Evolutionary conservation across 2,888 invertebrate species (phyloP).

Genomic region (Eupithecia vulgata): DNA sequence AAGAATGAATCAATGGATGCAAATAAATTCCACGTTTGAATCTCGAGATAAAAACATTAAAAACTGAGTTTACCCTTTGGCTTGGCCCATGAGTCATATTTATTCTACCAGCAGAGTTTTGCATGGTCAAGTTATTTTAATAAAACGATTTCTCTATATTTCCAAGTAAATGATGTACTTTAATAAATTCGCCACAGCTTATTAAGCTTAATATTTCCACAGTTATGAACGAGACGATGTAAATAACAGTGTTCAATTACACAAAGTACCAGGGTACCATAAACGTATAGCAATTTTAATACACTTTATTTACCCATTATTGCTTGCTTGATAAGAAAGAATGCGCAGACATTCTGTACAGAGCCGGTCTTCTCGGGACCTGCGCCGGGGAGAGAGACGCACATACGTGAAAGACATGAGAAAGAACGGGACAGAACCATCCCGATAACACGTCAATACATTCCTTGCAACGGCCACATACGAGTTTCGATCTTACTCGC

Average conservation of each 20-base stretch:
- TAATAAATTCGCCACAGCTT: conserved; percentile 30
- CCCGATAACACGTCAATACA: conserved; percentile 84
- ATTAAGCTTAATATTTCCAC: conserved; percentile 37
- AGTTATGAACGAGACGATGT: conserved; percentile 42
- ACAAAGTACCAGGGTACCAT: conserved; percentile 62
- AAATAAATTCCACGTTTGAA: conserved; percentile 8
- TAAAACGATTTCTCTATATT: conserved; percentile 27
- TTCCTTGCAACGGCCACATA: conserved; percentile 68
- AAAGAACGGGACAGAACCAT: conserved; percentile 73
- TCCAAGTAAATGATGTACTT: conserved; percentile 25
- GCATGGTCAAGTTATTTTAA: conserved; percentile 20
- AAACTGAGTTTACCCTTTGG: background rate
- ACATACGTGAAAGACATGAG: conserved; percentile 65
- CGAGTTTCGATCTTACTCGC: conserved; percentile 57
- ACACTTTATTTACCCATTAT: conserved; percentile 67
- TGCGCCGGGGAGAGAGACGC: conserved; percentile 77
- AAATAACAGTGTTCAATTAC: conserved; percentile 52
- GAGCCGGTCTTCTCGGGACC: conserved; percentile 73
- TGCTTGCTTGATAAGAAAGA: conserved; percentile 74
- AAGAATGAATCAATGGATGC: conserved; percentile 4
- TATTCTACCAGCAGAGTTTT: conserved; percentile 2
- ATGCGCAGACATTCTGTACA: conserved; percentile 75
- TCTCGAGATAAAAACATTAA: conserved; percentile 4
- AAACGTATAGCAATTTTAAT: conserved; percentile 60
- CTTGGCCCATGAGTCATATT: background rate